These are phyloP conservation scores for Cyprinus carpio DNA, from an alignment of 2,113 vertebrate species.

Conservation along the genomic window DNA sequence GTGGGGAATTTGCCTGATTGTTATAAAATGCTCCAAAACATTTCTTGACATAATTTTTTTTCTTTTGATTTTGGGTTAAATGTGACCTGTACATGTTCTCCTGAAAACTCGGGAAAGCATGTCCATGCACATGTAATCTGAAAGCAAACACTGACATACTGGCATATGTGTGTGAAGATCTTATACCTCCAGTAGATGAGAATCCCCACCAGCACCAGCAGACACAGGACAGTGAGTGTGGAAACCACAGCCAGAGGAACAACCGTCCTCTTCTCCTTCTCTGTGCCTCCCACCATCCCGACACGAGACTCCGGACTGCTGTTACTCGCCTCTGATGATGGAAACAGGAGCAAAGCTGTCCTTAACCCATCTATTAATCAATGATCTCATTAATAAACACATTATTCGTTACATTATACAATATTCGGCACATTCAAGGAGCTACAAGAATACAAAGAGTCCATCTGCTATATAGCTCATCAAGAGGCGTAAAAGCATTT, in stretches of 20 bases:
- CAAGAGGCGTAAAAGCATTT: not conserved
- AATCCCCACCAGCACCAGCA: conserved; percentile 95
- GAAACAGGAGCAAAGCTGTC: conserved; percentile 59
- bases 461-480: not conserved
- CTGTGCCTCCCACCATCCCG: conserved; percentile 87
- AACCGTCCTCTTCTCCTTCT: conserved; percentile 88
- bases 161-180: not conserved
- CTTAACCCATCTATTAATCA: not conserved
- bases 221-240: conserved; percentile 93
- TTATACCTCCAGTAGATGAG: conserved; percentile 98
- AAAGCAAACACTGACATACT: not conserved
- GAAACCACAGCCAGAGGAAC: conserved; percentile 94
- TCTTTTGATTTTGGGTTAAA: not conserved
- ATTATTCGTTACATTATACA: not conserved
- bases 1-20: not conserved
- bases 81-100: not conserved
- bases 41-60: not conserved
- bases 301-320: conserved; percentile 97
- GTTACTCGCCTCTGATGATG: conserved; percentile 92
- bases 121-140: not conserved
- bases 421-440: not conserved
- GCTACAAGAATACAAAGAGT: not conserved
- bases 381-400: not conserved
- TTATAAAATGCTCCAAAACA: not conserved
- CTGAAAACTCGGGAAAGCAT: no score